These are phyloP conservation scores for Lepidurus apus DNA, from an alignment of 1,140 invertebrate genomes.

Conservation along the genomic window DNA sequence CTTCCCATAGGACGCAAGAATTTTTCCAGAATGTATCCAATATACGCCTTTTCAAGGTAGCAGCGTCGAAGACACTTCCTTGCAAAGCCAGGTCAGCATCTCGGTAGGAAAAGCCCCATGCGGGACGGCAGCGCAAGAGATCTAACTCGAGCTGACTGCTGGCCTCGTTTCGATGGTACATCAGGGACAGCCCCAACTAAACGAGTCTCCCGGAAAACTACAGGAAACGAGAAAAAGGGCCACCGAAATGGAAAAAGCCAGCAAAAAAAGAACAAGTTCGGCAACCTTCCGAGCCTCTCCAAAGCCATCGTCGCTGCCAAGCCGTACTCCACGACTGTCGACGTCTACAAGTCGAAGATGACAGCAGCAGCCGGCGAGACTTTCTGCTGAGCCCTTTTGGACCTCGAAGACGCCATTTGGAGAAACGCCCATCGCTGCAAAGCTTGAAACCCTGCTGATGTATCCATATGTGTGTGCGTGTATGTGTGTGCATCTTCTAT, in stretches of 20 bases:
- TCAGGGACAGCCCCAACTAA: constrained; percentile 14
- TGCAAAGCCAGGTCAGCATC: background rate
- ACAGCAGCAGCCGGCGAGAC: constrained; percentile 20
- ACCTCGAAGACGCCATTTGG: constrained; percentile 11
- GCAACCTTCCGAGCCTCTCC: background rate
- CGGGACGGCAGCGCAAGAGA: background rate
- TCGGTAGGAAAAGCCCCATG: background rate
- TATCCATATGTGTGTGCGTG: background rate
- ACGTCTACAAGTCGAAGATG: constrained; percentile 18
- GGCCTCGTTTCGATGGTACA: constrained; percentile 20
- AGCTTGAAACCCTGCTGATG: background rate
- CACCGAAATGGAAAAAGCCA: background rate
- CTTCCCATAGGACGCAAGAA: background rate
- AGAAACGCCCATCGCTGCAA: constrained; percentile 8
- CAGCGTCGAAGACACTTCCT: background rate
- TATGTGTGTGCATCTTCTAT: background rate
- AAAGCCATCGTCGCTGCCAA: constrained; percentile 21
- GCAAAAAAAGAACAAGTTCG: background rate
- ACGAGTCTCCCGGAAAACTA: background rate
- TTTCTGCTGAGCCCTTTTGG: background rate
- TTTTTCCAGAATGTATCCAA: background rate
- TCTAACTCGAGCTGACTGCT: constrained; percentile 18
- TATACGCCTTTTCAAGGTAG: background rate
- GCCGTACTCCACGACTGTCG: constrained; percentile 17
- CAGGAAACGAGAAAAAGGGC: constrained; percentile 3